These are phyloP conservation scores for Alcis repandata DNA, from an alignment of 2,888 invertebrate species.

Conservation along the genomic window DNA sequence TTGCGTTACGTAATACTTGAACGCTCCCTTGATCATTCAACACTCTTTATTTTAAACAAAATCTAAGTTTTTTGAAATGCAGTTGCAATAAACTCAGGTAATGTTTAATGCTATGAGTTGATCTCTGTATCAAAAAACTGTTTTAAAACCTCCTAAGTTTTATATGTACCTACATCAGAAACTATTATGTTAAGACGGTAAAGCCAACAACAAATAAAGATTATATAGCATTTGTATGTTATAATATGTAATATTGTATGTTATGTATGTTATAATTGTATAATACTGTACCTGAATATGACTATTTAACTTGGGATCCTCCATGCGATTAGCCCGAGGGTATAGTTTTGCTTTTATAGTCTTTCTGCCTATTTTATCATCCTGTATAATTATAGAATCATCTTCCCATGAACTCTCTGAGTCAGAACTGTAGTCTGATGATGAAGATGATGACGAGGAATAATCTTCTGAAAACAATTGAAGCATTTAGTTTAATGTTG, in stretches of 20 bases:
- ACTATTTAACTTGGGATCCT: constrained; percentile 75
- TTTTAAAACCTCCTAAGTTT: too few species aligned
- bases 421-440: constrained; percentile 78
- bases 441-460: constrained; percentile 70
- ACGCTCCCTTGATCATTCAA: too few species aligned
- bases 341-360: constrained; percentile 68
- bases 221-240: too few species aligned
- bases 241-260: too few species aligned
- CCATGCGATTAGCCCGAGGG: constrained; percentile 77
- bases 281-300: constrained; percentile 65
- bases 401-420: constrained; percentile 79
- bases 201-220: too few species aligned
- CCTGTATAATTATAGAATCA: constrained; percentile 73
- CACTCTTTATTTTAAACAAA: too few species aligned
- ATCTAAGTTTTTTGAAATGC: background rate
- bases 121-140: too few species aligned
- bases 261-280: too few species aligned
- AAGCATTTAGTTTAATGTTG: background rate
- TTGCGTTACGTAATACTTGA: too few species aligned
- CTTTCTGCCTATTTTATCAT: constrained; percentile 58
- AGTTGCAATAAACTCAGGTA: background rate
- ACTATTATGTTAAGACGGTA: too few species aligned
- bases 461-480: constrained; percentile 67
- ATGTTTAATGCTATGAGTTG: too few species aligned
- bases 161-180: too few species aligned